These are phyloP conservation scores for Temnothorax rugatulus DNA, from an alignment of 2,888 invertebrate species.

Conservation along the genomic window DNA sequence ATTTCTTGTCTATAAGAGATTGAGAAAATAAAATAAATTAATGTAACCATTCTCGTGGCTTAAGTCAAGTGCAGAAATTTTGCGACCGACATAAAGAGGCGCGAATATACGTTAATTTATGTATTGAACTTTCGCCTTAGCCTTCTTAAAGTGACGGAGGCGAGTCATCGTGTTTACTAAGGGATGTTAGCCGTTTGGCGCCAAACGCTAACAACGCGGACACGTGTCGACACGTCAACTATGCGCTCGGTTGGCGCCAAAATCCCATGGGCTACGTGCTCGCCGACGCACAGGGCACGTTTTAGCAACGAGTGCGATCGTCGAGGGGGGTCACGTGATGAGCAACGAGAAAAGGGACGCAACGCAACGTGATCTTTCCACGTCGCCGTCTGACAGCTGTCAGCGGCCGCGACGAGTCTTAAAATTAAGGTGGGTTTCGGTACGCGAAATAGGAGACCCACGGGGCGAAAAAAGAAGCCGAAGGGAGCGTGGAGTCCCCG, in stretches of 20 bases:
- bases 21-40: background rate
- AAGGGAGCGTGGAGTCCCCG: background rate
- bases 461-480: constrained; percentile 23
- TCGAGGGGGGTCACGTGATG: background rate
- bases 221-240: constrained; percentile 18
- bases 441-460: constrained; percentile 49
- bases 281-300: background rate
- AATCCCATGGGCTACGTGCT: background rate
- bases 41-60: background rate
- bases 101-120: background rate
- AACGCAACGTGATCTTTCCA: constrained; percentile 1
- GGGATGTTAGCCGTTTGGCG: constrained; percentile 34
- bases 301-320: constrained; percentile 13
- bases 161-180: background rate
- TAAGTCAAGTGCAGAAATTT: background rate
- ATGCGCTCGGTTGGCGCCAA: constrained; percentile 36
- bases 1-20: background rate
- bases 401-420: constrained; percentile 27
- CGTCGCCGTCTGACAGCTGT: constrained; percentile 35
- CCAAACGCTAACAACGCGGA: constrained; percentile 13
- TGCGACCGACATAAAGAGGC: background rate
- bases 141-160: background rate
- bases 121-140: constrained; percentile 2
- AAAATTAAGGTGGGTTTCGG: constrained; percentile 25
- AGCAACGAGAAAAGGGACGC: background rate